These are phyloP conservation scores for Synergus japonicus DNA, from an alignment of 2,888 invertebrate genomes.

Conservation along the genomic window DNA sequence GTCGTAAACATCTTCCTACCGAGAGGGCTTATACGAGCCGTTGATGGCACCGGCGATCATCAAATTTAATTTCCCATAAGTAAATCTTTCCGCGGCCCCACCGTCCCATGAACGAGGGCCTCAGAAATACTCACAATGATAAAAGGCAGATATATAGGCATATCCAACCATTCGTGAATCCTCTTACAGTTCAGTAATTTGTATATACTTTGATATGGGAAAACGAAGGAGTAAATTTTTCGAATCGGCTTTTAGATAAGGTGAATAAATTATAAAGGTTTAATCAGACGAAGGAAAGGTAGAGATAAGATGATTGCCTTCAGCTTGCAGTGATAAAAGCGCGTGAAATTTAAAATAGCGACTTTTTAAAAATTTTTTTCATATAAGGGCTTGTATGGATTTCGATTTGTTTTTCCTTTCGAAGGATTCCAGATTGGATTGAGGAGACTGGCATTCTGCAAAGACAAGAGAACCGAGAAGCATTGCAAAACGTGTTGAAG, in stretches of 20 bases:
- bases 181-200: conserved; percentile 20
- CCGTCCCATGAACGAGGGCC: background rate
- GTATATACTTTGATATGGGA: background rate
- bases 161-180: conserved; percentile 13
- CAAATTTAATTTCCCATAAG: conserved; percentile 73
- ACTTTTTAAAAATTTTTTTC: background rate
- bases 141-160: conserved; percentile 8
- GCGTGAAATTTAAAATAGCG: background rate
- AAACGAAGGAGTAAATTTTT: conserved; percentile 9
- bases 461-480: conserved; percentile 37
- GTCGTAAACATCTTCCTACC: conserved; percentile 73
- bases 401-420: background rate
- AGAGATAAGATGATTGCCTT: background rate
- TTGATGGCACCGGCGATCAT: conserved; percentile 71
- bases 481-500: conserved; percentile 21
- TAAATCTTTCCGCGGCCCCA: conserved; percentile 66
- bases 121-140: conserved; percentile 36
- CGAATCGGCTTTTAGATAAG: background rate
- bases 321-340: background rate
- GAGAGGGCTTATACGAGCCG: conserved; percentile 71
- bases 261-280: background rate
- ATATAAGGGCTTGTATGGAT: background rate
- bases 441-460: background rate
- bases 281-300: no score
- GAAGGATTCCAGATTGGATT: conserved; percentile 3